Conservation (phyloP, 2,888 invertebrate species). For the Cenopis cana region DNA sequence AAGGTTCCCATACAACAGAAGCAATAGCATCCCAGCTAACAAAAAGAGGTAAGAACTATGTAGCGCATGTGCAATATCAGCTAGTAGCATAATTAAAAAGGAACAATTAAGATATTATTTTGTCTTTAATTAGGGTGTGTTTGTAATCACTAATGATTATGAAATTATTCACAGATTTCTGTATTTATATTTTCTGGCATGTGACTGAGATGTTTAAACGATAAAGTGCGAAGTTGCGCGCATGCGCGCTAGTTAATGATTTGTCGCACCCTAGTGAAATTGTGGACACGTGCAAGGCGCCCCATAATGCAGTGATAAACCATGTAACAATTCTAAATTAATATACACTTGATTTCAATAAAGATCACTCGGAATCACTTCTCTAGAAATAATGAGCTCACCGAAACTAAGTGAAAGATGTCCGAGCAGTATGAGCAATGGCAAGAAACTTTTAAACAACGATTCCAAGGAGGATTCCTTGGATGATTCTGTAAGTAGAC, state of each 20-base stretch:
- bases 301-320: slow-evolving; percentile 7
- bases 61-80: slow-evolving; percentile 10
- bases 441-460: slow-evolving; percentile 68
- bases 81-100: neutral
- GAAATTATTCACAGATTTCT: neutral
- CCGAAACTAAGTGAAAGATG: slow-evolving; percentile 77
- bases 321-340: slow-evolving; percentile 1
- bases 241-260: slow-evolving; percentile 67
- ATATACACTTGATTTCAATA: slow-evolving; percentile 4
- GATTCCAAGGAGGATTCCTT: slow-evolving; percentile 77
- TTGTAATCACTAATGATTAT: neutral
- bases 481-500: slow-evolving; percentile 75
- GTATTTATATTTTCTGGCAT: neutral
- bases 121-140: neutral
- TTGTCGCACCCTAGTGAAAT: slow-evolving; percentile 53
- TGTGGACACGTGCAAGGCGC: slow-evolving; percentile 12
- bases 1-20: too few species aligned
- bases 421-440: slow-evolving; percentile 71
- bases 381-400: slow-evolving; percentile 67
- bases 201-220: neutral
- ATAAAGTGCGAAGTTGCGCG: slow-evolving; percentile 43
- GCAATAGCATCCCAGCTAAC: too few species aligned
- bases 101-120: neutral
- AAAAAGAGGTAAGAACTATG: too few species aligned
- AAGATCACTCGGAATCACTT: neutral